Evolutionary conservation across 1,140 invertebrate genomes (phyloP).

Genomic region (Copidosoma floridanum): DNA sequence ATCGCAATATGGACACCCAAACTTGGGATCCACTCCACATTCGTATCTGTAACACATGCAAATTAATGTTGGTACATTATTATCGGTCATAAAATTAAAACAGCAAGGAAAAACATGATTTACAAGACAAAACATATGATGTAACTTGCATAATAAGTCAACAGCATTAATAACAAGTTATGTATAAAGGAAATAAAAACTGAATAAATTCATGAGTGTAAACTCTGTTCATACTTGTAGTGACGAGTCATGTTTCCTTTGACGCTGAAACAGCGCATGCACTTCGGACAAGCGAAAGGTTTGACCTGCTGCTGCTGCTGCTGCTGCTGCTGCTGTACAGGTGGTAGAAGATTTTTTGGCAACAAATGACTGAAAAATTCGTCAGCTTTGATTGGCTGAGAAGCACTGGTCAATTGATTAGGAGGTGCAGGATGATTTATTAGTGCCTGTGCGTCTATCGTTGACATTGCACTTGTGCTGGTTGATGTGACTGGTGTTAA

Average conservation of each 20-base stretch:
- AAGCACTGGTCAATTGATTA: too few species aligned
- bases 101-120: too few species aligned
- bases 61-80: too few species aligned
- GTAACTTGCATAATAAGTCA: too few species aligned
- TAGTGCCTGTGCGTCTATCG: not conserved
- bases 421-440: not conserved
- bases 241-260: slow-evolving; percentile 48
- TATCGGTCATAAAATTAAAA: too few species aligned
- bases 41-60: too few species aligned
- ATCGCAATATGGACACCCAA: slow-evolving; percentile 43
- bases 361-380: slow-evolving; percentile 1
- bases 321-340: not conserved
- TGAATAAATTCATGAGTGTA: too few species aligned
- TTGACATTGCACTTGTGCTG: not conserved
- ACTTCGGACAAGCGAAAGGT: slow-evolving; percentile 41
- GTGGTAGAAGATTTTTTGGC: not conserved
- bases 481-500: not conserved
- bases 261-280: slow-evolving; percentile 46
- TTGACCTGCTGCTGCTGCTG: slow-evolving; percentile 6
- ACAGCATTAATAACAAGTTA: too few species aligned
- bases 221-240: slow-evolving; percentile 38
- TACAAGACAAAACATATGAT: too few species aligned
- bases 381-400: not conserved
- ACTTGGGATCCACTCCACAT: slow-evolving; percentile 51
- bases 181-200: too few species aligned